Evolutionary conservation across 2,888 invertebrate genomes (phyloP), one percentile per base, ranked within the genome.

Genomic region (Zaprionus bogoriensis): DNA sequence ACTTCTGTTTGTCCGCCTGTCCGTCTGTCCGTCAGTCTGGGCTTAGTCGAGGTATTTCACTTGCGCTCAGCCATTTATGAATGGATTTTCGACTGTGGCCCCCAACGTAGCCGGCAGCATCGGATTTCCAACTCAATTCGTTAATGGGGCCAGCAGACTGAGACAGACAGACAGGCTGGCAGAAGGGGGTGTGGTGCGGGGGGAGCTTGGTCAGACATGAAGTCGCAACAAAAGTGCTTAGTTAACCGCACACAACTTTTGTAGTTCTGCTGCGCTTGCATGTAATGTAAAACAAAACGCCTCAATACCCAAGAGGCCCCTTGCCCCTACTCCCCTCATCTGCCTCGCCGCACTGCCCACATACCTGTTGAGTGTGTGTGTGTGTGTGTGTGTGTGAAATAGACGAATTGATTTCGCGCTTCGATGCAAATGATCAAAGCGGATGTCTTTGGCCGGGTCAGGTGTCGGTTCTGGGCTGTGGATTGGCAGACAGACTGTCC

Each of bases 361-460:
- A 12, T 12, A 2, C 22, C 4, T 17, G 4, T 27, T 25, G 20
- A 42, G 17, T 39, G 59, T 64, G 71, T 67, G 77, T 64, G 67
- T 74, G 7, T 32, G 27, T 14, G 36, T 7, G 4, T 67, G 73
- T 70, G 77, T 67, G 68, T 75, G 67, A 72, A 74, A 83, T 81
- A 83, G 78, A 81, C 69, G 81, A 83, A 83, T 86, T 83, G 83
- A 81, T 83, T 86, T 83, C 65, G 78, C 81, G 83, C 83, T 73
- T 77, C 65, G 70, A 61, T 80, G 83, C 77, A 78, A 76, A 86
- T 86, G 83, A 83, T 83, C 83, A 86, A 86, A 83, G 82, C 83
- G 80, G 68, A 30, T 36, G 53, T 36, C 42, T 47, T 54, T 47
- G 50, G n/a, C 39, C 30, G 42, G 73, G 67, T 71, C 70, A 71